Evolutionary conservation across 2,113 vertebrate species (phyloP), one percentile per base, ranked within the genome.

Genomic region (Burhinus bistriatus): DNA sequence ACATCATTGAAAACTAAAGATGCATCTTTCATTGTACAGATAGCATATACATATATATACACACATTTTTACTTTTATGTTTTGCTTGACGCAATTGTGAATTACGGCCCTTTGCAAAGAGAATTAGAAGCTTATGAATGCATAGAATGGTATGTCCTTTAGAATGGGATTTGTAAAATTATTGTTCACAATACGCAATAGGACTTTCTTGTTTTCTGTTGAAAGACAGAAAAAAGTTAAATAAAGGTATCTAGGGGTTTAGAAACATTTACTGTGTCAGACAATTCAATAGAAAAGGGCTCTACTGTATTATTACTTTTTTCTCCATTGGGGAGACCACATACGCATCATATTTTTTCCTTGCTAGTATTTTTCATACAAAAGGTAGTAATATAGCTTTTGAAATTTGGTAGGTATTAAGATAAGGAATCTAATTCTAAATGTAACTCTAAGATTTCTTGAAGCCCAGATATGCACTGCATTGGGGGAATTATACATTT

Each of bases 221-320:
- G 49, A 87, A 96, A 95, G 72, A 68, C n/a, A 81, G 29, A 21
- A 78, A 75, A 75, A 79, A 40, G 30, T 38, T 90, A 77, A 96
- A 86, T 76, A 83, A 83, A 80, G 47, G 22, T 68, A 92, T 77
- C 40, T 32, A 66, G 57, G 25, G 58, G 38, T 55, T 93, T 86
- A 80, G 59, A 90, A 92, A 90, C 81, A 94, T 77, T 90, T 85
- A 77, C 49, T 51, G 17, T 73, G 91, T 73, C 79, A 96, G 88
- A 70, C 32, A 93, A 77, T 89, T 85, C 82, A 92, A 83, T 81
- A 90, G 88, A 90, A 90, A 95, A 90, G 17, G 64, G 38, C 51
- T 95, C 62, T 62, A 73, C 36, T n/a, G 4, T 32, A 49, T 94
- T 90, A 92, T 83, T 96, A 80, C 21, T 55, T 83, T 87, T 62